Evolutionary conservation across 2,888 invertebrate species (phyloP).

Genomic region (Melanchra persicariae): DNA sequence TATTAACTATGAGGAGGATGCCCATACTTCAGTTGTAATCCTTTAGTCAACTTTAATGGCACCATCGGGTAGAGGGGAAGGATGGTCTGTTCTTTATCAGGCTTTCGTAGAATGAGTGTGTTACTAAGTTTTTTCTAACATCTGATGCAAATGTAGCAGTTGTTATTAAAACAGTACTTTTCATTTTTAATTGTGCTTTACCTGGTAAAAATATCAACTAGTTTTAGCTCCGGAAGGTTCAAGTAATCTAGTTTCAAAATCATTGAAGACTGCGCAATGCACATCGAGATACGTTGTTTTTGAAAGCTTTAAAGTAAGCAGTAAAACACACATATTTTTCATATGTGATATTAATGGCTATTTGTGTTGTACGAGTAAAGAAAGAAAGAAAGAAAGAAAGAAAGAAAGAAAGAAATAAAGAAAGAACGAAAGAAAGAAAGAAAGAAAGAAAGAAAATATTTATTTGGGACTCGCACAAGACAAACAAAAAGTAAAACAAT

Average conservation of each 20-base stretch:
- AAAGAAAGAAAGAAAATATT: too few relatives aligned
- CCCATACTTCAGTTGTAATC: conserved; percentile 1
- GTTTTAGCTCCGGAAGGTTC: too few relatives aligned
- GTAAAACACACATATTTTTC: neutral
- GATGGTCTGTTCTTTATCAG: neutral
- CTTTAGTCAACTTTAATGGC: conserved; percentile 2
- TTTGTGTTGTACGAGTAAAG: too few relatives aligned
- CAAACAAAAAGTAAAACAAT: too few relatives aligned
- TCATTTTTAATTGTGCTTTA: too few relatives aligned
- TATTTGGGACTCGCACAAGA: too few relatives aligned
- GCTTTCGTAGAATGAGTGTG: neutral
- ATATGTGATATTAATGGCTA: neutral
- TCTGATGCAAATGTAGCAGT: neutral
- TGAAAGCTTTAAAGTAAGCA: too few relatives aligned
- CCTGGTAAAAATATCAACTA: too few relatives aligned
- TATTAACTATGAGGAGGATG: neutral
- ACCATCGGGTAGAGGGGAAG: neutral
- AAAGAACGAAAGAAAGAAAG: too few relatives aligned
- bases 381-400: too few relatives aligned
- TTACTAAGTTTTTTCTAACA: neutral
- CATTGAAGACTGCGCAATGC: neutral
- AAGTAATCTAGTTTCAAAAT: neutral
- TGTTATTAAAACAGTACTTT: too few relatives aligned
- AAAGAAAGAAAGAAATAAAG: too few relatives aligned
- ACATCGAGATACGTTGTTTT: neutral